These are phyloP conservation scores for Nothoprocta pentlandii DNA, from an alignment of 2,113 vertebrate species.

Conservation along the genomic window DNA sequence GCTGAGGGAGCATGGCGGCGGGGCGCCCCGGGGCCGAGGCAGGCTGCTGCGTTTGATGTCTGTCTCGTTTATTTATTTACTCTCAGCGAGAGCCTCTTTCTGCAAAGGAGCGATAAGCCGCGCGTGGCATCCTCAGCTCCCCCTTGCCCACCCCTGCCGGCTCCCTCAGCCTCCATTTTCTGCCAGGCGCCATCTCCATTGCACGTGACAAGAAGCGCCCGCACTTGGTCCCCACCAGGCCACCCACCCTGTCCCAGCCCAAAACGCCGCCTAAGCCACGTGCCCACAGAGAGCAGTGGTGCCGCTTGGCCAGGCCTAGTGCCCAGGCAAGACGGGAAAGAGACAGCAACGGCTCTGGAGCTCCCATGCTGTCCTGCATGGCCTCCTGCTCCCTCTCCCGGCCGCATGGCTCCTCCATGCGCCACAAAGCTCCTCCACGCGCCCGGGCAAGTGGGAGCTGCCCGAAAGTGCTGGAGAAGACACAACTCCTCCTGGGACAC, in stretches of 20 bases:
- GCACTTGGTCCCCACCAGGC: background rate
- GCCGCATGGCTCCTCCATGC: too few relatives aligned
- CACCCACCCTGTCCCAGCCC: background rate
- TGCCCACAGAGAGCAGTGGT: rapidly evolving
- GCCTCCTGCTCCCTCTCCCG: too few relatives aligned
- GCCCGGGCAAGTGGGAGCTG: too few relatives aligned
- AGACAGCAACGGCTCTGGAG: rapidly evolving
- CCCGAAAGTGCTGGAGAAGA: conserved; percentile 13
- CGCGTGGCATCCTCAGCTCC: background rate
- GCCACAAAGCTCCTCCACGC: too few relatives aligned
- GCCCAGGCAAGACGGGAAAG: background rate
- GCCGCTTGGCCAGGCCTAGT: rapidly evolving
- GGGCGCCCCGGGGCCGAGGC: background rate
- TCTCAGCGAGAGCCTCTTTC: background rate
- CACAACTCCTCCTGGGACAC: background rate
- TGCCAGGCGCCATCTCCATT: background rate
- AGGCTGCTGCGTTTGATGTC: conserved; percentile 44
- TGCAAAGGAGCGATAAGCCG: conserved; percentile 47
- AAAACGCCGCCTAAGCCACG: rapidly evolving
- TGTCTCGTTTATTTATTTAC: conserved; percentile 30
- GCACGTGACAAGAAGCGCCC: background rate
- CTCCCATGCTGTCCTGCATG: too few relatives aligned
- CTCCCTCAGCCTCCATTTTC: background rate
- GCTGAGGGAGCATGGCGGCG: background rate
- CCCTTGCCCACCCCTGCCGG: background rate